Conservation (phyloP, 2,888 invertebrate genomes). For the Drosophila planitibia region DNA sequence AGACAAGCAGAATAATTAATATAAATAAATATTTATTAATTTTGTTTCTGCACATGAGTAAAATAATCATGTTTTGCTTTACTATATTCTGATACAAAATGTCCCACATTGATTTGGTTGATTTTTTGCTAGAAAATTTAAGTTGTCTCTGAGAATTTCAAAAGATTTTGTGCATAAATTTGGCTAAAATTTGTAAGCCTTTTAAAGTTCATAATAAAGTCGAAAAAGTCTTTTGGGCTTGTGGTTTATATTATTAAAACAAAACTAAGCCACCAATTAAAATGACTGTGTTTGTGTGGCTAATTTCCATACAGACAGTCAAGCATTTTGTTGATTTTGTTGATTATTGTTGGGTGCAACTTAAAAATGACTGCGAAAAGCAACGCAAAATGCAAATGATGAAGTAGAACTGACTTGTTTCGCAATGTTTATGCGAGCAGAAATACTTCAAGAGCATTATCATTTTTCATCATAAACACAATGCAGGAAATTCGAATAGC, state of each 20-base stretch:
- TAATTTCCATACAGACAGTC: conserved; percentile 5
- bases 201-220: conserved; percentile 10
- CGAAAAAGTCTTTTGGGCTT: neutral
- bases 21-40: neutral
- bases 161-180: neutral
- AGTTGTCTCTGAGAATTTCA: neutral
- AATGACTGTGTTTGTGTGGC: conserved; percentile 5
- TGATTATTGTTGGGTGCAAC: conserved; percentile 14
- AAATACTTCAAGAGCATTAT: conserved; percentile 50
- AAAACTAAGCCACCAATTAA: conserved; percentile 32
- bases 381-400: conserved; percentile 15
- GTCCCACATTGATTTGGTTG: too few species aligned
- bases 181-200: neutral
- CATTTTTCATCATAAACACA: conserved; percentile 66
- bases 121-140: rapidly evolving
- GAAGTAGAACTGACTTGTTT: conserved; percentile 40
- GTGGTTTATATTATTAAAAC: conserved; percentile 3
- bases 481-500: conserved; percentile 52
- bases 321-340: conserved; percentile 24
- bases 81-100: too few species aligned
- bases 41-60: neutral
- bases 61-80: neutral
- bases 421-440: conserved; percentile 19
- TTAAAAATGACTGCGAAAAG: conserved; percentile 18
- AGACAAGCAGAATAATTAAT: neutral